Evolutionary conservation across 1,140 invertebrate species (phyloP).

Genomic region (Drosophila prosaltans): DNA sequence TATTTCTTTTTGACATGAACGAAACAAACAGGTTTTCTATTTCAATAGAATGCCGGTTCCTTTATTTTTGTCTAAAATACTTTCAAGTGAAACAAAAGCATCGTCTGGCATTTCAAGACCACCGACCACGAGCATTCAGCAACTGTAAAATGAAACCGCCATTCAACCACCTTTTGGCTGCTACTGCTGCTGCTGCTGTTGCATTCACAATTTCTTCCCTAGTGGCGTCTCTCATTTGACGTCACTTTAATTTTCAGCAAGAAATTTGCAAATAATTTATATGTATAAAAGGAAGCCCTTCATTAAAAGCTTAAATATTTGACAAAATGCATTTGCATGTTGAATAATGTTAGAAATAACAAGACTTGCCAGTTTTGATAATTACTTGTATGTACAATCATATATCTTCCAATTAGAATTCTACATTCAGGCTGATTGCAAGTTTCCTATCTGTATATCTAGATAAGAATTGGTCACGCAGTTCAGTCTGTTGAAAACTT

Average conservation of each 20-base stretch:
- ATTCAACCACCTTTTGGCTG: slow-evolving; percentile 40
- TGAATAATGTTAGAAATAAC: not conserved
- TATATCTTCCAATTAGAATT: too few relatives aligned
- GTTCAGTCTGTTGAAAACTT: too few relatives aligned
- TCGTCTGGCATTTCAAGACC: slow-evolving; percentile 54
- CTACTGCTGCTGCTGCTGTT: slow-evolving; percentile 29
- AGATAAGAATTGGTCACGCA: too few relatives aligned
- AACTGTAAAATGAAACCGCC: slow-evolving; percentile 40
- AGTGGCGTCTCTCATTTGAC: slow-evolving; percentile 18
- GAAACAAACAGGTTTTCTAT: slow-evolving; percentile 55
- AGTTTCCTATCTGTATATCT: too few relatives aligned
- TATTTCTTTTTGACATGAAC: slow-evolving; percentile 4
- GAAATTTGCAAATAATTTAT: not conserved
- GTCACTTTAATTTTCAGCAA: slow-evolving; percentile 20
- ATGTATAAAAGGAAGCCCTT: not conserved
- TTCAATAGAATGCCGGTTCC: slow-evolving; percentile 63
- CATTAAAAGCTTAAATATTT: not conserved
- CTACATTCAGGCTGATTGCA: too few relatives aligned
- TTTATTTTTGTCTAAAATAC: slow-evolving; percentile 40
- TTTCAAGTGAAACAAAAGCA: slow-evolving; percentile 50
- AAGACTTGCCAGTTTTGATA: not conserved
- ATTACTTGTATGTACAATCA: too few relatives aligned
- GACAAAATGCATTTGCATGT: not conserved
- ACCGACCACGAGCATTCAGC: slow-evolving; percentile 34
- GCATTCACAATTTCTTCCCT: slow-evolving; percentile 26